Evolutionary conservation across 2,888 invertebrate species (phyloP).

Genomic region (Saturnia pavonia): DNA sequence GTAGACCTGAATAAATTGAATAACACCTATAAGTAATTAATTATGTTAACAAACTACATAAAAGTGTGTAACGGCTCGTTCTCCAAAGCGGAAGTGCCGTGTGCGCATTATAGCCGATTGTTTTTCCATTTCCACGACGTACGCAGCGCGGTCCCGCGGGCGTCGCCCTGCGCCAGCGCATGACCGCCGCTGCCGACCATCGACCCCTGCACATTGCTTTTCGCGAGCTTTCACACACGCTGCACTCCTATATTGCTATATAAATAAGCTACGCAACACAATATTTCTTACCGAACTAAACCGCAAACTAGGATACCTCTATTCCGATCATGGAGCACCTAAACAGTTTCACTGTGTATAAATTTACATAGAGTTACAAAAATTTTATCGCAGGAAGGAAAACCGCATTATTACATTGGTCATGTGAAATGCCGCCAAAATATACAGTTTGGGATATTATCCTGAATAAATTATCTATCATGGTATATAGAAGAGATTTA

Average conservation of each 20-base stretch:
- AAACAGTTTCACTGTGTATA: background rate
- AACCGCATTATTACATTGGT: too few species aligned
- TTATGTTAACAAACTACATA: background rate
- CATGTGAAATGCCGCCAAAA: too few species aligned
- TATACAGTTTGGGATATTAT: background rate
- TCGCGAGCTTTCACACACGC: conserved; percentile 14
- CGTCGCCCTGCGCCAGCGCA: conserved; percentile 18
- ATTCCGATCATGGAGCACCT: background rate
- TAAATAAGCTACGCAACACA: background rate
- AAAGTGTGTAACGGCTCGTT: background rate
- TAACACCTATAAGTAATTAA: background rate
- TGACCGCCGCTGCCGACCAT: background rate
- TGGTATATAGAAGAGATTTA: background rate
- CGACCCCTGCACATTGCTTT: conserved; percentile 8
- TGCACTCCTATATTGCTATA: background rate
- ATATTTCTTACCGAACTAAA: background rate
- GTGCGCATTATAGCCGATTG: conserved; percentile 12
- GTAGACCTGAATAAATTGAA: background rate
- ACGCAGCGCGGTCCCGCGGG: conserved; percentile 18
- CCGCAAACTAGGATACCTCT: background rate
- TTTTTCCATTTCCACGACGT: conserved; percentile 17
- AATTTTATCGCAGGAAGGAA: too few species aligned
- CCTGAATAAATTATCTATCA: too few species aligned
- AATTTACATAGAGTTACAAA: background rate
- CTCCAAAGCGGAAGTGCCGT: conserved; percentile 3